Evolutionary conservation across 1,140 invertebrate genomes (phyloP), one percentile per base, ranked within the genome.

Genomic region (Zaprionus taronus): DNA sequence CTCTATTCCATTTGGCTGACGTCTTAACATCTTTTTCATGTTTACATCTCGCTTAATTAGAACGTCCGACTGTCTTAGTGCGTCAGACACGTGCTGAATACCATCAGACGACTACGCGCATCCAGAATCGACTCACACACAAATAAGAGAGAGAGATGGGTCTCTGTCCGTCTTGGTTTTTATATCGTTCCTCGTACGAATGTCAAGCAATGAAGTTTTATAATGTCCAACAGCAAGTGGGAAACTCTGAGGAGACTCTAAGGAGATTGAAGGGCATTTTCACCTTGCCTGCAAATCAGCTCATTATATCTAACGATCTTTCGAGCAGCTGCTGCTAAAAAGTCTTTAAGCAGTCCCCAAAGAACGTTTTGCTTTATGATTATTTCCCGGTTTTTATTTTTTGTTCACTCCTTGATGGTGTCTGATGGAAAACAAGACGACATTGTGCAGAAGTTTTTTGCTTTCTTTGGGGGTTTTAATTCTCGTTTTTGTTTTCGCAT

Each of bases 1-100:
- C 80, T 77, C 72, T 83, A 72, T 72, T 77, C 41, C 41, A 47
- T 47, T 47, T 83, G 51, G 49, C 72, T 70, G 64, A 80, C 77
- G 74, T 87, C 70, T 83, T 78, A 69, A 80, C 80, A 83, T 87
- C 55, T 82, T 82, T 86, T 79, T 80, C 57, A 85, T 82, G 76
- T 83, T 83, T 86, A 87, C 83, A 80, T 75, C 75, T 72, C 56
- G 81, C 72, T 87, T 87, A 86, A 86, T 86, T 86, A 87, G 77
- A 60, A 24, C 60, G 44, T 36, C 28, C 31, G 31, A 31, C 53
- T 31, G 47, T 53, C 63, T 11, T 60, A 15, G 11, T 12, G 14
- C 28, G 15, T 24, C n/a, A 0, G 41, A 51, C 65, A 67, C 41
- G 31, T 51, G 67, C 31, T 5, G 15, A 26, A 34, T 47, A 14